phyloP scores from a whole-genome alignment of 2,888 invertebrate genomes.

The Anthophora plumipes region DNA sequence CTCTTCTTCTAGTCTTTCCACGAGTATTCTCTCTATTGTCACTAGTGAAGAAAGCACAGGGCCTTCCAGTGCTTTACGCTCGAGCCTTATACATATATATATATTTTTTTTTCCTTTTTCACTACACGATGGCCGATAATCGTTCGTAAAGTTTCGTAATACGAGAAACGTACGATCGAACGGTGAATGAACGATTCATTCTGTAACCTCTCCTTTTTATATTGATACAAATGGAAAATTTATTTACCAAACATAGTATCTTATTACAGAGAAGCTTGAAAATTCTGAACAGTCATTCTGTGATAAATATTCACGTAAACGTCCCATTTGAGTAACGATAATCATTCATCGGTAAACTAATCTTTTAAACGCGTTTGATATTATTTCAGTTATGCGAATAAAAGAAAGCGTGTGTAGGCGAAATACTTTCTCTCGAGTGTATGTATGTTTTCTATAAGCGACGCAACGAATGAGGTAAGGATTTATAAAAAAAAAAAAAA shows the following conservation, averaged over 20 bases:
- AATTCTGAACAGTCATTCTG: background rate
- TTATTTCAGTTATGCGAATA: too few relatives aligned
- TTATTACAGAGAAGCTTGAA: background rate
- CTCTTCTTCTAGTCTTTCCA: constrained; percentile 48
- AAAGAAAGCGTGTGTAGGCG: too few relatives aligned
- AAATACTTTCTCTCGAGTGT: too few relatives aligned
- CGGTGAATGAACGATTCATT: constrained; percentile 11
- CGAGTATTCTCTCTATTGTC: constrained; percentile 38
- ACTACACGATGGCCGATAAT: constrained; percentile 6
- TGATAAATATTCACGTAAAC: background rate
- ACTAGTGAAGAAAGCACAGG: constrained; percentile 34
- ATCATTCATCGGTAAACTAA: too few relatives aligned
- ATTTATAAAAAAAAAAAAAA: background rate
- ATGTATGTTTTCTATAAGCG: too few relatives aligned
- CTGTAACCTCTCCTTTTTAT: background rate
- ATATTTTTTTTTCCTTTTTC: too few relatives aligned
- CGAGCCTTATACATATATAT: too few relatives aligned
- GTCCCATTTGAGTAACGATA: too few relatives aligned
- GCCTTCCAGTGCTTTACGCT: constrained; percentile 24
- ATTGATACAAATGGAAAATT: constrained; percentile 24
- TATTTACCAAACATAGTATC: background rate
- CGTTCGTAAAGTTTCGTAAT: constrained; percentile 10
- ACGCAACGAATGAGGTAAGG: too few relatives aligned
- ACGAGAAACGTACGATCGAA: background rate
- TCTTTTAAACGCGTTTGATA: too few relatives aligned